These are phyloP conservation scores for Lepus timidus DNA, from an alignment of 2,113 vertebrate species.

Conservation along the genomic window DNA sequence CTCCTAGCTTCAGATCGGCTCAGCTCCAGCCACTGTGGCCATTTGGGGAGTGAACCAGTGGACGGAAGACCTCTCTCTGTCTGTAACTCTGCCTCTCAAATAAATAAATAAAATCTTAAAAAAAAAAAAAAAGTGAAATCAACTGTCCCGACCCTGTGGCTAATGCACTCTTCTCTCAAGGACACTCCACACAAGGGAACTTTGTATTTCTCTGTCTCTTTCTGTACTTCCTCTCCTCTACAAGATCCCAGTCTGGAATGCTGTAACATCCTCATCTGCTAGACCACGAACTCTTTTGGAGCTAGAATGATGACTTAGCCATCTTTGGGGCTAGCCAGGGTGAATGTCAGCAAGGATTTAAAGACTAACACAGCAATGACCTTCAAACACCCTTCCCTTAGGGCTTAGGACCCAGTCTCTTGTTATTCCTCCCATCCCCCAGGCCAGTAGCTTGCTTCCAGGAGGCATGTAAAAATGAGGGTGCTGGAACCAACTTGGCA, in stretches of 20 bases:
- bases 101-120: too few species aligned
- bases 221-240: constrained; percentile 40
- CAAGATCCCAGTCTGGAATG: not conserved
- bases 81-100: too few species aligned
- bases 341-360: not conserved
- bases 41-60: too few species aligned
- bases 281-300: not conserved
- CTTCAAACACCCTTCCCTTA: not conserved
- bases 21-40: too few species aligned
- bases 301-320: not conserved
- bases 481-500: not conserved
- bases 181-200: not conserved
- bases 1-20: too few species aligned
- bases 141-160: not conserved
- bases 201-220: constrained; percentile 50
- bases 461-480: not conserved
- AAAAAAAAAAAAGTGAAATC: constrained; percentile 24
- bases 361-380: not conserved
- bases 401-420: not conserved
- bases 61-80: too few species aligned
- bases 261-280: not conserved
- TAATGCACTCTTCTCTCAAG: not conserved
- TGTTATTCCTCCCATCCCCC: not conserved
- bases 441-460: not conserved
- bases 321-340: not conserved